Base-by-base conservation (phyloP, 2,888 invertebrate species). In the Thyatira batis region DNA sequence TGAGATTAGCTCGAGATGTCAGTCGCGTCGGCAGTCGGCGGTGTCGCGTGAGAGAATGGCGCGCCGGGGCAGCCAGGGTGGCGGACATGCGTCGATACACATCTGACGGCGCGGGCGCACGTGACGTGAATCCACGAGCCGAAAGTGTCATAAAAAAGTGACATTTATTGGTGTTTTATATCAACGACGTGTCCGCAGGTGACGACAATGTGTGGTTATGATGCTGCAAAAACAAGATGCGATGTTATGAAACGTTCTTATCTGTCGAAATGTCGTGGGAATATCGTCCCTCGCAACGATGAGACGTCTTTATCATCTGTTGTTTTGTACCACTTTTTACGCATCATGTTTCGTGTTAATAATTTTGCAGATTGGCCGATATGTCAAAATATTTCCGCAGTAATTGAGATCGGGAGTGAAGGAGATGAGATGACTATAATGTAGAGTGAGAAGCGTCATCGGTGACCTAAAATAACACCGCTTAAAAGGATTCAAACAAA, bases 121-220 rank as follows among this genome's bases (percentile, higher is more conserved):
- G 91, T 91, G 90, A 91, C 86, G 61, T 77, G 90, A 85, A 85
- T 89, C 71, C 84, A 73, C 70, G 69, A 79, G 73, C 78, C 75
- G 79, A 75, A 76, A 71, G 82, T 76, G 78, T 87, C 88, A 90
- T 90, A 91, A 92, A 91, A 89, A 90, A 89, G 89, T 90, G 91
- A 90, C 91, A 84, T 89, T 92, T 90, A 92, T 89, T 90, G 87
- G 88, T 84, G 79, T 86, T 89, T 92, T 89, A 91, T 90, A 89
- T 87, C 89, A 90, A 86, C 87, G 80, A 84, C 85, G 87, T 87
- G 89, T 80, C 76, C 64, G 67, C 85, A 84, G 83, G 83, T 87
- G 89, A 86, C 82, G 73, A 82, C 84, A 80, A 77, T 80, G 79
- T 81, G 76, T 70, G 76, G 76, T 86, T 85, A 83, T 86, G 85